These are phyloP conservation scores for Bufo bufo DNA, from an alignment of 2,113 vertebrate species.

Conservation along the genomic window DNA sequence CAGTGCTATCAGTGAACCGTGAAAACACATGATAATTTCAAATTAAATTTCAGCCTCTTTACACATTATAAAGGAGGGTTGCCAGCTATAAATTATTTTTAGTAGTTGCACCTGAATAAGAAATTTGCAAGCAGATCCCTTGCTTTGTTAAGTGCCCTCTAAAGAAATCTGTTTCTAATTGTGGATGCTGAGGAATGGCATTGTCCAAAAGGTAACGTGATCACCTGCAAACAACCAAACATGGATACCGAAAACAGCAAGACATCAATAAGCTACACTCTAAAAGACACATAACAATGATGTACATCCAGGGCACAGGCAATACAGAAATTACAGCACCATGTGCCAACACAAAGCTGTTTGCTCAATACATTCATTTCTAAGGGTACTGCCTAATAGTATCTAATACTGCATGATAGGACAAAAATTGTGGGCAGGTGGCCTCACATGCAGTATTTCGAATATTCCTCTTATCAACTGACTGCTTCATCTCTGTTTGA, in stretches of 20 bases:
- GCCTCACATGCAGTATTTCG: background rate
- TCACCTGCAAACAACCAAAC: constrained; percentile 37
- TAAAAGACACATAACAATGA: constrained; percentile 14
- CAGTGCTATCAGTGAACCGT: background rate
- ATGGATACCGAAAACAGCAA: constrained; percentile 30
- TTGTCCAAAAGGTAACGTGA: constrained; percentile 45
- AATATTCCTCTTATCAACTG: background rate
- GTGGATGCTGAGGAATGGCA: constrained; percentile 41
- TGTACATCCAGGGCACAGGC: background rate
- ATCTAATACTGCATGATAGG: background rate
- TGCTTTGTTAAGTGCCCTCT: constrained; percentile 20
- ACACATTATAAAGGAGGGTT: background rate
- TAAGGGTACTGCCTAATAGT: background rate
- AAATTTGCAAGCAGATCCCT: constrained; percentile 34
- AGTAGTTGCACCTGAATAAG: constrained; percentile 29
- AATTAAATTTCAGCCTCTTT: background rate
- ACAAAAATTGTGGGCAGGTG: background rate
- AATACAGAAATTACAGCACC: background rate
- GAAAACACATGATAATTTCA: background rate
- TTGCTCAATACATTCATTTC: background rate
- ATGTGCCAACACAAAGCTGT: background rate
- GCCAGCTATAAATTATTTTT: constrained; percentile 32
- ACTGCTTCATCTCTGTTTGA: too few species aligned
- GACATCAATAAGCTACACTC: constrained; percentile 10
- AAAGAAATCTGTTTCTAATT: constrained; percentile 45